These are phyloP conservation scores for Mamestra configurata DNA, from an alignment of 1,140 invertebrate genomes.

Conservation along the genomic window DNA sequence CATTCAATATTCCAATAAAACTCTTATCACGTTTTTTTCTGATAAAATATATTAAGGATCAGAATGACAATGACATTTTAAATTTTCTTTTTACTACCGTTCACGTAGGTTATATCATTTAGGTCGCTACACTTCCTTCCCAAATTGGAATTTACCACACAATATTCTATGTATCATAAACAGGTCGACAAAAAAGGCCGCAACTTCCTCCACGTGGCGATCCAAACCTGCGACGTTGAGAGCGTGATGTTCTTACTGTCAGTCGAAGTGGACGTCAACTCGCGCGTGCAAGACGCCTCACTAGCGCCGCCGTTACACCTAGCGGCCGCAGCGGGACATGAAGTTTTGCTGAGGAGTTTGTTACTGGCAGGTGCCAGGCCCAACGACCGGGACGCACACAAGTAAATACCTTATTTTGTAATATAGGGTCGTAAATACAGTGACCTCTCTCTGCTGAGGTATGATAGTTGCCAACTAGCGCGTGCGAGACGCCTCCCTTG, in stretches of 20 bases:
- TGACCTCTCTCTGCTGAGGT: no score
- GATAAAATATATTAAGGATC: no score
- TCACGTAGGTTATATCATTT: no score
- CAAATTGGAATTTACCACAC: no score
- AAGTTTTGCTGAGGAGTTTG: slow-evolving; percentile 93
- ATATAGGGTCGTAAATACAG: no score
- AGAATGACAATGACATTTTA: no score
- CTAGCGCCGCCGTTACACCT: slow-evolving; percentile 96
- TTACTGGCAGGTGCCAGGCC: slow-evolving; percentile 93
- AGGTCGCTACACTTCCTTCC: no score
- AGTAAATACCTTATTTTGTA: slow-evolving; percentile 77
- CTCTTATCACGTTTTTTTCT: no score
- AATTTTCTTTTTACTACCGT: no score
- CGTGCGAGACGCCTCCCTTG: slow-evolving; percentile 95
- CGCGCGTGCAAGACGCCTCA: slow-evolving; percentile 95
- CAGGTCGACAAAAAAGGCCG: slow-evolving; percentile 87
- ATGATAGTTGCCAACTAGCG: slow-evolving; percentile 97
- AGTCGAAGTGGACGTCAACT: slow-evolving; percentile 97
- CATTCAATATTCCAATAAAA: no score
- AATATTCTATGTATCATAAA: background rate
- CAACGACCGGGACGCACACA: slow-evolving; percentile 91
- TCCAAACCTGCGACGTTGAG: slow-evolving; percentile 97
- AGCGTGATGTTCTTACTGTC: slow-evolving; percentile 97
- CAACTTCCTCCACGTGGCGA: slow-evolving; percentile 93
- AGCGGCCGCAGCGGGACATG: slow-evolving; percentile 93